These are phyloP conservation scores for Phengaris arion DNA, from an alignment of 2,888 invertebrate genomes.

Conservation along the genomic window DNA sequence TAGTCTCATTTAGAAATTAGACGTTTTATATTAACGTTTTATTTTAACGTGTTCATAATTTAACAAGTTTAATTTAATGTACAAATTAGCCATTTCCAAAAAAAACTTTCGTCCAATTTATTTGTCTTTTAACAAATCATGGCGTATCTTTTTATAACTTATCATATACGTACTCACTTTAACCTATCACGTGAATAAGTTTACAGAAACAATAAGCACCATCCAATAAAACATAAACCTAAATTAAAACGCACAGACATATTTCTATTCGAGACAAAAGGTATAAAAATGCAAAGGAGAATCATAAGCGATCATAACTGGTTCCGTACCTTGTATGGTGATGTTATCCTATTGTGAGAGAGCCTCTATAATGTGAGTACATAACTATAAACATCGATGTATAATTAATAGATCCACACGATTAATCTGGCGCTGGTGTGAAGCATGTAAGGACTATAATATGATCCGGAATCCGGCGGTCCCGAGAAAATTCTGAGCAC, in stretches of 20 bases:
- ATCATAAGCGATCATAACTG: slow-evolving; percentile 75
- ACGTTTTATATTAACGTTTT: background rate
- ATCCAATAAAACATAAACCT: slow-evolving; percentile 49
- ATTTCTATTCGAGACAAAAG: slow-evolving; percentile 68
- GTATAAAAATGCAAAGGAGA: slow-evolving; percentile 69
- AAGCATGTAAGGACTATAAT: background rate
- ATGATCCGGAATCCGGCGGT: no score
- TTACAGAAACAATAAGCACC: background rate
- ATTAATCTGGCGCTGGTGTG: background rate
- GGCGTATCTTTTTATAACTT: no score
- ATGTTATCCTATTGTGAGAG: slow-evolving; percentile 74
- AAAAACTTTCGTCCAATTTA: no score
- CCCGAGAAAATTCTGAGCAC: no score
- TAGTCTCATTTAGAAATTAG: slow-evolving; percentile 7
- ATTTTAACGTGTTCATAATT: background rate
- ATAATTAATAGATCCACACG: background rate
- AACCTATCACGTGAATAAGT: no score
- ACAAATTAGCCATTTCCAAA: no score
- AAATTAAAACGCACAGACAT: slow-evolving; percentile 74
- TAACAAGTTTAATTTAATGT: background rate
- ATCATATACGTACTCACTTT: no score
- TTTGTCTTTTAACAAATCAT: no score
- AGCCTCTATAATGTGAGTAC: slow-evolving; percentile 42
- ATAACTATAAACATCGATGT: slow-evolving; percentile 38
- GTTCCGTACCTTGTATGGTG: slow-evolving; percentile 69